phyloP scores from a whole-genome alignment of 2,797 vertebrate species.

The Ciconia nigra region DNA sequence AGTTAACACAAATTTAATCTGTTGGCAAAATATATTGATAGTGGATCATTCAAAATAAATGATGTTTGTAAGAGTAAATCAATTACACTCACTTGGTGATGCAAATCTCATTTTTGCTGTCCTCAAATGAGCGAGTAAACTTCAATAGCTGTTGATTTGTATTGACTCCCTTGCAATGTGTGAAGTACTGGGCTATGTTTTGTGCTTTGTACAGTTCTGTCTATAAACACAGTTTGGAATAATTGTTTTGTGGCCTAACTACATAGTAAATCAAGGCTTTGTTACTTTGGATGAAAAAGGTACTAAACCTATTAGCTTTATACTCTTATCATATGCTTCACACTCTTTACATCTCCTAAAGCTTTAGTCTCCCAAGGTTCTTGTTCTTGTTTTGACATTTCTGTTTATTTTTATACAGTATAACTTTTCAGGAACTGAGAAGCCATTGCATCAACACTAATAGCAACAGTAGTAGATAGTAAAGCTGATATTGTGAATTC shows the following conservation, averaged over 20 bases:
- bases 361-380: neutral
- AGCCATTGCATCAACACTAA: neutral
- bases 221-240: neutral
- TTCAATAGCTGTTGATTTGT: slow-evolving; percentile 8
- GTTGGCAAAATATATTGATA: slow-evolving; percentile 15
- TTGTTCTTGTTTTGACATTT: neutral
- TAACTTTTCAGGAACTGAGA: neutral
- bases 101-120: neutral
- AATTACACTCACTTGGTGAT: neutral
- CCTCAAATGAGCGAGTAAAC: neutral
- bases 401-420: neutral
- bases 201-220: neutral
- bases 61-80: neutral
- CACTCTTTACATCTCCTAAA: neutral
- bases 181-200: slow-evolving; percentile 3
- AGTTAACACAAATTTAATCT: neutral
- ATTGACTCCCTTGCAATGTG: neutral
- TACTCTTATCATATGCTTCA: neutral
- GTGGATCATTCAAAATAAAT: slow-evolving; percentile 21
- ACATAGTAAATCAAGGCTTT: neutral
- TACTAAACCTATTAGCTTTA: neutral
- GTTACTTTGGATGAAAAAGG: neutral
- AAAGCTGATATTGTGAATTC: neutral
- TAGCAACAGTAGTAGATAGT: neutral
- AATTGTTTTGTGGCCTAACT: neutral